Conservation (phyloP, 2,888 invertebrate genomes). For the Phragmatobia fuliginosa region DNA sequence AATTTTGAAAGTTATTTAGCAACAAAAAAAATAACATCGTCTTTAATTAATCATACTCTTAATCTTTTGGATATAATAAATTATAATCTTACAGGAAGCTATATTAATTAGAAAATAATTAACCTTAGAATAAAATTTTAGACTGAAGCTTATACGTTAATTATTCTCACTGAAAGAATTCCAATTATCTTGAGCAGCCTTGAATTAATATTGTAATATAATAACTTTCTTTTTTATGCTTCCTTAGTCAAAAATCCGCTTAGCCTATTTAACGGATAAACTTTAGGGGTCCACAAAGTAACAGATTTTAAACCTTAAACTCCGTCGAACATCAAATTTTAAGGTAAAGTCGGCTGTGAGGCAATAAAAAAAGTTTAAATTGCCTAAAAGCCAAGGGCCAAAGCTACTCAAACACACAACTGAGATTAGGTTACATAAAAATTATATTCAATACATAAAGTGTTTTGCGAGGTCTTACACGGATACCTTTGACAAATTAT, state of each 20-base stretch:
- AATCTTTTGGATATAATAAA: not conserved
- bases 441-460: too few species aligned
- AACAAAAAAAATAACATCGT: not conserved
- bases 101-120: not conserved
- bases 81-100: not conserved
- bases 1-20: not conserved
- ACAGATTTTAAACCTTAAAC: not conserved
- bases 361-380: not conserved
- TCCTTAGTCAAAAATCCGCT: not conserved
- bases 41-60: not conserved
- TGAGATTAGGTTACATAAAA: not conserved
- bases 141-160: not conserved
- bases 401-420: not conserved
- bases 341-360: not conserved
- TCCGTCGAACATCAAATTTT: not conserved
- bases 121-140: not conserved
- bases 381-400: not conserved
- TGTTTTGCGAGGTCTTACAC: too few species aligned
- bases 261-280: not conserved
- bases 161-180: constrained; percentile 1
- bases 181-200: not conserved
- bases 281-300: not conserved
- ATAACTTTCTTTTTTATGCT: not conserved
- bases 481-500: not conserved
- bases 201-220: not conserved